phyloP scores from a whole-genome alignment of 2,113 vertebrate species.

The Trichomycterus rosablanca region DNA sequence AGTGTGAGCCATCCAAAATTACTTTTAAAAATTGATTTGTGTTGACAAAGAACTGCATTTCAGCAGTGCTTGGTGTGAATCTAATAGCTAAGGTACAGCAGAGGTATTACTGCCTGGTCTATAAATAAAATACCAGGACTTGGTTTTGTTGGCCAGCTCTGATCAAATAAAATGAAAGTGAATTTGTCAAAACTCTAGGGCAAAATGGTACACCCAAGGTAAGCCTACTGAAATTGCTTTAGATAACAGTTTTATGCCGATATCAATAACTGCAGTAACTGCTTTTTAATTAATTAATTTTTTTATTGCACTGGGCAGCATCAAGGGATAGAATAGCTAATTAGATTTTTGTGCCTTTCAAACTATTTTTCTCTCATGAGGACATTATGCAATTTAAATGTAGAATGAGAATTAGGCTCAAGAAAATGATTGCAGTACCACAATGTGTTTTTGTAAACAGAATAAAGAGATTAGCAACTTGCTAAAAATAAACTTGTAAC shows the following conservation, averaged over 20 bases:
- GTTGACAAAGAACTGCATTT: too few species aligned
- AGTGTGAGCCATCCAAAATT: too few species aligned
- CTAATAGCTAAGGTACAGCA: too few species aligned
- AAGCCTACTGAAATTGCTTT: conserved; percentile 14
- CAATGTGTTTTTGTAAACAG: neutral
- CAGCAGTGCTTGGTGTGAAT: too few species aligned
- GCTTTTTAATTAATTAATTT: neutral
- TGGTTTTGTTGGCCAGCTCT: neutral
- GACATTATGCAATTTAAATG: conserved; percentile 12
- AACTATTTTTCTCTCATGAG: conserved; percentile 1
- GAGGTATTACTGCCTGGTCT: conserved; percentile 1
- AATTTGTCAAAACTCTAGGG: conserved; percentile 2
- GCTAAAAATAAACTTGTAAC: neutral
- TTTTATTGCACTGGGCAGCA: neutral
- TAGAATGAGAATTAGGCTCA: neutral
- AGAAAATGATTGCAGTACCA: neutral
- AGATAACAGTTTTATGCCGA: conserved; percentile 19
- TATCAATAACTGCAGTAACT: conserved; percentile 32
- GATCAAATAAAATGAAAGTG: conserved; percentile 21
- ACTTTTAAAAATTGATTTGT: too few species aligned
- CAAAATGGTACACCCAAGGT: neutral
- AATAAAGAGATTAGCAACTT: neutral
- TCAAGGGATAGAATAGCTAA: neutral
- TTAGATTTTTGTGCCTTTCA: conserved; percentile 21
- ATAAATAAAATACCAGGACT: conserved; percentile 18